Base-by-base conservation (phyloP, 92 coral and sea anemone species). In the Epizoanthus scotinus region DNA sequence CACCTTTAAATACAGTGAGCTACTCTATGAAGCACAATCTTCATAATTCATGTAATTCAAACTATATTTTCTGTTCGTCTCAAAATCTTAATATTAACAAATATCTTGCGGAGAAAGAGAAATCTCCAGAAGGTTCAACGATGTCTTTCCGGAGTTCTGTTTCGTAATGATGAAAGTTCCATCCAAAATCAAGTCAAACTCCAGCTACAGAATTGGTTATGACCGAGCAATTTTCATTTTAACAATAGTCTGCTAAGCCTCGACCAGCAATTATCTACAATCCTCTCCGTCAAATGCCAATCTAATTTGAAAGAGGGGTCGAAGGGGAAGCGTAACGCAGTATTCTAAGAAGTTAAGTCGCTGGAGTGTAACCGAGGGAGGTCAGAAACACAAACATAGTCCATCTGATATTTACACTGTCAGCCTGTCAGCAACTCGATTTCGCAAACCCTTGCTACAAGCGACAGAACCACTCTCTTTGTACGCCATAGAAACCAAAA, bases 111-210 rank as follows among this genome's bases (percentile, higher is more conserved):
- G 70, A 20, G n/a, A 64, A 64, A 31, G 10, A 64, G 67, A 64
- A 64, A 64, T 27, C 47, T 27, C 70, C 21, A 64, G 22, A 64
- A 24, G n/a, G 18, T 15, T 64, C 7, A 64, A n/a, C 31, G 8
- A 20, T 64, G 47, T 64, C 28, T 29, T 15, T 63, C 44, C 3
- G 47, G 22, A 64, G 21, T 64, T 64, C 29, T 62, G 67, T 26
- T n/a, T 24, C 70, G 70, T 17, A 29, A 47, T 26, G 47, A 63
- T 63, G 70, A 29, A 44, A 63, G 38, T 63, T 63, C 69, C 44
- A 63, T 63, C 36, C 29, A 14, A 62, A 63, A 63, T 10, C 69
- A 64, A 64, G 28, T 64, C 70, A 64, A 34, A 64, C 70, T 27
- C 70, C 38, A 20, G 15, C 1, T 27, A 34, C 34, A 26, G 38